Evolutionary conservation across 1,140 invertebrate genomes (phyloP), one percentile per base, ranked within the genome.

Genomic region (Eciton burchellii): DNA sequence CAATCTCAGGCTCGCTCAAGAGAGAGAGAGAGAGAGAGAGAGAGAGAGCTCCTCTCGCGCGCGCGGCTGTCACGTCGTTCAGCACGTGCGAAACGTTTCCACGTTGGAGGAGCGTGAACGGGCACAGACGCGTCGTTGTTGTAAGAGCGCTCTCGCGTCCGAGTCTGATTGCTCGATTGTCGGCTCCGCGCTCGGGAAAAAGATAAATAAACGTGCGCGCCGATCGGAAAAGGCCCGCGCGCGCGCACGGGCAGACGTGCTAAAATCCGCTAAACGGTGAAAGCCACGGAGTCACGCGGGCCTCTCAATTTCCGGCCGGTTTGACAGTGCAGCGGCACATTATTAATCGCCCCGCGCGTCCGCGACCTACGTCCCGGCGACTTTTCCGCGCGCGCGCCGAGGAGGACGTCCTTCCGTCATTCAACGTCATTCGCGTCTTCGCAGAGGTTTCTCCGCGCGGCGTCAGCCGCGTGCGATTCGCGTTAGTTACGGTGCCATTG

Each of bases 181-280:
- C 62, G n/a, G n/a, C n/a, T n/a, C 68, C 68, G 62, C 35, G 29
- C 62, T 26, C 73, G 62, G 35, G 2, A 6, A 77, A 52, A 77
- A 68, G 74, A 21, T 77, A 77, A 77, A 77, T 77, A 77, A 35
- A 6, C 43, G 35, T 73, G 35, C 62, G 74, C 47, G 19, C 19
- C 4, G 62, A n/a, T n/a, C 57, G 21, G 74, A 68, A 56, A 66
- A 56, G 73, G 29, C 52, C 59, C 16, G 47, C 16, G 52, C 1
- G n/a, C 3, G 8, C n/a, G 59, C 26, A 43, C 35, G 54, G 74
- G 21, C 68, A 77, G 74, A 77, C 43, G 26, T 52, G 59, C 49
- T 68, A 77, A 77, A 77, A 52, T 57, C 72, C 26, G 63, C 72
- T 76, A 76, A 76, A 77, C 49, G 74, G 74, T 77, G 74, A 77